Percentiles rank a stretch among this genome's conserved stretches.
Evolutionary conservation across 2,888 invertebrate genomes (phyloP).

Genomic region (Hypsopygia costalis): DNA sequence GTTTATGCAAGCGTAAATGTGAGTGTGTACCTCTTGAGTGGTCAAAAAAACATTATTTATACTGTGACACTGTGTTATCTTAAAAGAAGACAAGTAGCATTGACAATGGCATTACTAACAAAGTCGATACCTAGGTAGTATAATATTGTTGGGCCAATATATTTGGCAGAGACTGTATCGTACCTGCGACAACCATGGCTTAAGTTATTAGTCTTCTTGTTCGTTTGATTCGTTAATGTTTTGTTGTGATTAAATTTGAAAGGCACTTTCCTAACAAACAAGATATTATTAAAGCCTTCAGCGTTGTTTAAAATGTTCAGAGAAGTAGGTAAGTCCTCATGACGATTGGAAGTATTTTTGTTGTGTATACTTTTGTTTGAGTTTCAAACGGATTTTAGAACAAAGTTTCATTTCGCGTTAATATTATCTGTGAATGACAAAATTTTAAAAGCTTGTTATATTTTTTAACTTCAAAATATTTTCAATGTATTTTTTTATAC

Average conservation of each 20-base stretch:
- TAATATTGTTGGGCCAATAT: too few species aligned
- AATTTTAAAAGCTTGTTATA: too few species aligned
- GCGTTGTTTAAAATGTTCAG: constrained; percentile 19
- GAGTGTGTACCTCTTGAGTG: too few species aligned
- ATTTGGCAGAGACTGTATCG: constrained; percentile 2
- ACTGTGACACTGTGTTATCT: too few species aligned
- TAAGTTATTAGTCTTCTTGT: constrained; percentile 44
- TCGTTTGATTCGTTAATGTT: constrained; percentile 36
- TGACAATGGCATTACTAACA: too few species aligned
- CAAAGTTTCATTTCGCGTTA: neutral
- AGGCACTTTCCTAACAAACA: constrained; percentile 15
- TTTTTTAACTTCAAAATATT: too few species aligned
- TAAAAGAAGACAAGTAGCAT: too few species aligned
- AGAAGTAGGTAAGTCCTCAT: neutral
- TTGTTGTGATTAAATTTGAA: constrained; percentile 26
- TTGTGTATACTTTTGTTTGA: neutral
- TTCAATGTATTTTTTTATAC: too few species aligned
- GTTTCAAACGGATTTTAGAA: neutral
- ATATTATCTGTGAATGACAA: neutral
- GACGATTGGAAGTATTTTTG: neutral
- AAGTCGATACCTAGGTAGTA: too few species aligned
- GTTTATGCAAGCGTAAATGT: too few species aligned
- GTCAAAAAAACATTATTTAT: too few species aligned
- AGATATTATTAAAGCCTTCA: constrained; percentile 8
- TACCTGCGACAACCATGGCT: constrained; percentile 46